phyloP scores from a whole-genome alignment of 2,888 invertebrate genomes.

The Ischnura elegans region DNA sequence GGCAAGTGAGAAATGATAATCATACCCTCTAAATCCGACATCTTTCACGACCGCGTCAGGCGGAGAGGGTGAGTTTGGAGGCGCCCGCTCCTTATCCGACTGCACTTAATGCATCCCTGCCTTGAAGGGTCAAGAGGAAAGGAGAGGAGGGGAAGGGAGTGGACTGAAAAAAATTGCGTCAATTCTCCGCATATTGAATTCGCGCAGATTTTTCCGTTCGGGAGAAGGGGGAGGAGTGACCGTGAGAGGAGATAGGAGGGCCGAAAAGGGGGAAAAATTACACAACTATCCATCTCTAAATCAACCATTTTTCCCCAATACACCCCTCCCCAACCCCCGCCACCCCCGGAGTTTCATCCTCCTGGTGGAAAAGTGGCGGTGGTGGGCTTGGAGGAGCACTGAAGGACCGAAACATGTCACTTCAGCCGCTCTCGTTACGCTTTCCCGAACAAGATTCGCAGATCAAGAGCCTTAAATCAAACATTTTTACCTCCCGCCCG shows the following conservation, averaged over 20 bases:
- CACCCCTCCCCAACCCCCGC: constrained; percentile 5
- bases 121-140: neutral
- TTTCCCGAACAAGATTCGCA: constrained; percentile 64
- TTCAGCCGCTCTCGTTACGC: constrained; percentile 58
- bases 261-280: constrained; percentile 46
- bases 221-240: neutral
- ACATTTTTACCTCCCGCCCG: constrained; percentile 62
- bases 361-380: neutral
- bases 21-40: neutral
- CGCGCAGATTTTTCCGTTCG: neutral
- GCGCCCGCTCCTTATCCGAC: neutral
- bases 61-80: too few relatives aligned
- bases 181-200: constrained; percentile 39
- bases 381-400: neutral
- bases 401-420: constrained; percentile 50
- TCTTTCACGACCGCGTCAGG: constrained; percentile 11
- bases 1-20: constrained; percentile 29
- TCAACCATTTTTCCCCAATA: constrained; percentile 50
- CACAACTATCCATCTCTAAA: constrained; percentile 52
- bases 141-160: neutral
- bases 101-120: constrained; percentile 21
- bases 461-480: constrained; percentile 66
- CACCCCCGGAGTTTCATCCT: neutral
- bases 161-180: neutral
- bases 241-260: neutral